A percentile compares a stretch with the other conserved stretches of the same genome.
Conservation (phyloP, 2,888 invertebrate species). For the Endotricha flammealis region DNA sequence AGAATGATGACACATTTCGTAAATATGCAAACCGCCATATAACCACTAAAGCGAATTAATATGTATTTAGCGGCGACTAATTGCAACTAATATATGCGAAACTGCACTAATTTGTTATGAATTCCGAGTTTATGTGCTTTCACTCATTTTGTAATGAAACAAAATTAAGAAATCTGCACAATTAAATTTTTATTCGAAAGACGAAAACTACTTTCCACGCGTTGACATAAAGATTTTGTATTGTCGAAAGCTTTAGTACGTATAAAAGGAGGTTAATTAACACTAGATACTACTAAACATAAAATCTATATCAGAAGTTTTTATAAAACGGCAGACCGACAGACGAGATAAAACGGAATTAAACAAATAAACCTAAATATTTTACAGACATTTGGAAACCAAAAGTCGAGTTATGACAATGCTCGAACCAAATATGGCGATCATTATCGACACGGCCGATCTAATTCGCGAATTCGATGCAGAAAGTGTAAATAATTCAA, state of each 20-base stretch:
- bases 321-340: too few species aligned
- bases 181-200: too few species aligned
- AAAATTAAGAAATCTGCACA: too few species aligned
- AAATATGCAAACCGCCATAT: neutral
- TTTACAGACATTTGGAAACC: slow-evolving; percentile 4
- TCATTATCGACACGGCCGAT: slow-evolving; percentile 32
- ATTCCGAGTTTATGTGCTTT: neutral
- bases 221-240: too few species aligned
- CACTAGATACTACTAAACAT: too few species aligned
- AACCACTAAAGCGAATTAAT: neutral
- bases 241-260: too few species aligned
- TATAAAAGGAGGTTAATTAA: too few species aligned
- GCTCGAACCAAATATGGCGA: slow-evolving; percentile 33
- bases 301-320: too few species aligned
- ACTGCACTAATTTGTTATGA: neutral
- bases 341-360: too few species aligned
- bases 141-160: neutral
- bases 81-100: neutral
- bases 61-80: neutral
- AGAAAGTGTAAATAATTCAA: slow-evolving; percentile 61
- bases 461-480: slow-evolving; percentile 42
- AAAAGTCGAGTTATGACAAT: slow-evolving; percentile 17
- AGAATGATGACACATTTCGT: neutral
- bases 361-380: slow-evolving; percentile 5
- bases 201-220: too few species aligned